Percentiles rank a stretch among this genome's conserved stretches.
phyloP scores from a whole-genome alignment of 1,140 invertebrate genomes.

The Drosophila ambigua region DNA sequence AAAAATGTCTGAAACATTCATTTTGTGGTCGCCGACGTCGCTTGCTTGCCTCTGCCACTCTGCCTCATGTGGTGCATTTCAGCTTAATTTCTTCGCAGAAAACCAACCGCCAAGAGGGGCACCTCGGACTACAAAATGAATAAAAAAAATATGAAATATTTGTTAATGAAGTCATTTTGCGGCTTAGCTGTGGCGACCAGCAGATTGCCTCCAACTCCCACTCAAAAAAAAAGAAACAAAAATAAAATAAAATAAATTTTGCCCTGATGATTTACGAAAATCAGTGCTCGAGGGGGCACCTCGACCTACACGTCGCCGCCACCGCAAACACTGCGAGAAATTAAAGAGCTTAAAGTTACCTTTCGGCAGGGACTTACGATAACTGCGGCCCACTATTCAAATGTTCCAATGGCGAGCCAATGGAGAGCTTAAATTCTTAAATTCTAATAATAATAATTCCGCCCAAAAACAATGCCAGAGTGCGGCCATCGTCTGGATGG shows the following conservation, averaged over 20 bases:
- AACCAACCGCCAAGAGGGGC: conserved; percentile 21
- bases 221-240: conserved; percentile 30
- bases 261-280: conserved; percentile 38
- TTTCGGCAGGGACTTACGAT: too few relatives aligned
- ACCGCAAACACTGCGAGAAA: conserved; percentile 8
- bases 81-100: conserved; percentile 78
- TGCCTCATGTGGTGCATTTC: conserved; percentile 63
- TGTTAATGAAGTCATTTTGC: conserved; percentile 81
- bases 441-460: conserved; percentile 32
- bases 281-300: conserved; percentile 18
- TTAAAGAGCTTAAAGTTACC: conserved; percentile 30
- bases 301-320: conserved; percentile 13
- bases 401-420: not conserved
- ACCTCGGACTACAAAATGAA: conserved; percentile 17
- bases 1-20: conserved; percentile 44
- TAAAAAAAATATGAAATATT: conserved; percentile 63
- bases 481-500: conserved; percentile 43
- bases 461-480: conserved; percentile 38
- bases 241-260: conserved; percentile 39
- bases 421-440: conserved; percentile 47
- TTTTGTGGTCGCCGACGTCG: conserved; percentile 19
- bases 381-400: conserved; percentile 13
- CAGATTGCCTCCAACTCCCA: conserved; percentile 36
- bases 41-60: conserved; percentile 14
- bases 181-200: conserved; percentile 59